Evolutionary conservation across 2,113 vertebrate species (phyloP), one percentile per base, ranked within the genome.

Genomic region (Psettodes erumei): DNA sequence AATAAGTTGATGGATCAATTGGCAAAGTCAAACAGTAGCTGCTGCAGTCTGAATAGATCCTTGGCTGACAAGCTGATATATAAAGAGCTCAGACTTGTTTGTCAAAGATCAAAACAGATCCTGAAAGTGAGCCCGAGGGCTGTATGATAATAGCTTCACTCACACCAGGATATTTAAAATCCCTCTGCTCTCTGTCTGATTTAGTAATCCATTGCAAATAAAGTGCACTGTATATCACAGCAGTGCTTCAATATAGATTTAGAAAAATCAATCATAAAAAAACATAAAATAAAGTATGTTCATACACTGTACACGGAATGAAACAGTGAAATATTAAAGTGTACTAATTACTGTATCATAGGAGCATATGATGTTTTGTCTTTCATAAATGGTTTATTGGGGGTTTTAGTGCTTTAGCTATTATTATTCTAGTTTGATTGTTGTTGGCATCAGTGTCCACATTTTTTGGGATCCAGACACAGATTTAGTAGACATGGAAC

Each of bases 1-100:
- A 84, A 83, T 75, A 86, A 87, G 70, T 65, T 72, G 81, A 87
- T 84, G 77, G 86, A 89, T 87, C 80, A 85, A 84, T 77, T 81
- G 83, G 70, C 53, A 71, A 81, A 85, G 75, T 83, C 82, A 79
- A 63, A 83, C 48, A 69, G 70, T 60, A 50, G 47, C 60, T 35
- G n/a, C 58, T 30, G 68, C 67, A 40, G 74, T 71, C 54, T n/a
- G 74, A 75, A 51, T 48, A 60, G 72, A 79, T 84, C 37, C 62
- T 47, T 43, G 66, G 50, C 66, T 82, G 81, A 74, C 77, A 82
- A 40, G 73, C 63, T 80, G 86, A 81, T 74, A 67, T 76, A 60
- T 71, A 56, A 75, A 85, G 79, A 79, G 68, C 79, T 79, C 67
- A 61, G 67, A 61, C 78, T 76, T 81, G 68, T 89, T 90, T 88